Evolutionary conservation across 1,140 invertebrate genomes (phyloP), one percentile per base, ranked within the genome.

Genomic region (Ceratosolen fusciceps): DNA sequence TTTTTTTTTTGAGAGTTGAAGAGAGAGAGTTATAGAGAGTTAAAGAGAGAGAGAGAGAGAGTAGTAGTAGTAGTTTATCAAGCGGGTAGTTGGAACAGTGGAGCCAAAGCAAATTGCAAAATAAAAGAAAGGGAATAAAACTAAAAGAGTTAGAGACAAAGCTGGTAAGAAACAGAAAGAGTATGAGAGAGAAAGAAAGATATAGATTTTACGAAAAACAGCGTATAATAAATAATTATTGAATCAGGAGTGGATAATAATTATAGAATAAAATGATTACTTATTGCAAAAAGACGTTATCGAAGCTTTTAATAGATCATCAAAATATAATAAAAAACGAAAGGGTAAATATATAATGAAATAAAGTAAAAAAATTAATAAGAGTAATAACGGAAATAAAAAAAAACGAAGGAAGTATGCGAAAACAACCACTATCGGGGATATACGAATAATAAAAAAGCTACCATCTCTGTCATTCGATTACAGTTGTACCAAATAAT

Each of bases 381-480:
- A 68, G 65, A 72, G 71, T 77, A 34, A 77, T 47, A 60, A 49
- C 49, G 73, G 31, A 71, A 29, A 82, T 34, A 72, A 54, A 80
- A n/a, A n/a, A 62, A 80, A 77, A 83, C 80, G 80, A 81, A 75
- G 82, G 80, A 82, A 80, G 82, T 83, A 77, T 86, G 83, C 81
- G 85, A 85, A 86, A 85, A 84, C 76, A 87, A 85, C 85, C 83
- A 84, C 85, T 89, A 88, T 87, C 88, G 84, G 83, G 87, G 87
- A 86, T 86, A 82, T 85, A 84, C 81, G 82, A 82, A 80, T 86
- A 86, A 86, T 85, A 84, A 85, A 74, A 83, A 72, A 81, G 78
- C 77, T 78, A 81, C 79, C 80, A 79, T 77, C 54, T 65, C 73
- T 65, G 56, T 62, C 70, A 73, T 73, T 79, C 56, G 62, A 31